Conservation (phyloP, 2,888 invertebrate species). For the Drosophila tripunctata region DNA sequence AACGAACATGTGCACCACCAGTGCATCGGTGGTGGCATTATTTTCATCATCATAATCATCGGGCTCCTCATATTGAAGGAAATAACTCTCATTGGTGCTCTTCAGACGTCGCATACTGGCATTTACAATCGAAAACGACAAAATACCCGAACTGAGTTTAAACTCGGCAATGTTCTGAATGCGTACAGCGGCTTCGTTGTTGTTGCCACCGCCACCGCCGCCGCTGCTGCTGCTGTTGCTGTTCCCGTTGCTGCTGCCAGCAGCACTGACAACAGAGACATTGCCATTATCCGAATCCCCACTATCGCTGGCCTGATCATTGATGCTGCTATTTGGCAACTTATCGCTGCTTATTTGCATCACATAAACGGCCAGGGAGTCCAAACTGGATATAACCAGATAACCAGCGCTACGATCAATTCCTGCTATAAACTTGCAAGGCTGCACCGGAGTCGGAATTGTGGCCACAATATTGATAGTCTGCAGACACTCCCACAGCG, state of each 20-base stretch:
- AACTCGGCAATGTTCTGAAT: slow-evolving; percentile 93
- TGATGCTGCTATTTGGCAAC: slow-evolving; percentile 77
- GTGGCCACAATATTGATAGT: slow-evolving; percentile 88
- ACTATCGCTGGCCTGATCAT: slow-evolving; percentile 34
- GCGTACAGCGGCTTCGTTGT: slow-evolving; percentile 84
- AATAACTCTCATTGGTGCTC: slow-evolving; percentile 83
- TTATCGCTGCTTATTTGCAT: slow-evolving; percentile 87
- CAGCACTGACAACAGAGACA: slow-evolving; percentile 21
- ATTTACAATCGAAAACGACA: slow-evolving; percentile 94
- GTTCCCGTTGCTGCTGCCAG: slow-evolving; percentile 26
- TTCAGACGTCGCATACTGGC: slow-evolving; percentile 87
- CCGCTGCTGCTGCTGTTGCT: slow-evolving; percentile 25
- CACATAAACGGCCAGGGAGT: slow-evolving; percentile 93
- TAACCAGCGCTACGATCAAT: slow-evolving; percentile 94
- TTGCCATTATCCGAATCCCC: slow-evolving; percentile 43
- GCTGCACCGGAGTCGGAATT: slow-evolving; percentile 44
- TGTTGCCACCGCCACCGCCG: slow-evolving; percentile 26
- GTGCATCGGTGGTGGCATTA: slow-evolving; percentile 85
- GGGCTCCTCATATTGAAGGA: slow-evolving; percentile 85
- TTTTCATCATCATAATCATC: slow-evolving; percentile 86
- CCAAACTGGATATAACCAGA: slow-evolving; percentile 94
- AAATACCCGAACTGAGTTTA: slow-evolving; percentile 92
- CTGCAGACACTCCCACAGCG: slow-evolving; percentile 97
- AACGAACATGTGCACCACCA: slow-evolving; percentile 88
- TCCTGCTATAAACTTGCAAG: slow-evolving; percentile 86